phyloP scores from a whole-genome alignment of 2,113 vertebrate genomes.

The Sorex fumeus region DNA sequence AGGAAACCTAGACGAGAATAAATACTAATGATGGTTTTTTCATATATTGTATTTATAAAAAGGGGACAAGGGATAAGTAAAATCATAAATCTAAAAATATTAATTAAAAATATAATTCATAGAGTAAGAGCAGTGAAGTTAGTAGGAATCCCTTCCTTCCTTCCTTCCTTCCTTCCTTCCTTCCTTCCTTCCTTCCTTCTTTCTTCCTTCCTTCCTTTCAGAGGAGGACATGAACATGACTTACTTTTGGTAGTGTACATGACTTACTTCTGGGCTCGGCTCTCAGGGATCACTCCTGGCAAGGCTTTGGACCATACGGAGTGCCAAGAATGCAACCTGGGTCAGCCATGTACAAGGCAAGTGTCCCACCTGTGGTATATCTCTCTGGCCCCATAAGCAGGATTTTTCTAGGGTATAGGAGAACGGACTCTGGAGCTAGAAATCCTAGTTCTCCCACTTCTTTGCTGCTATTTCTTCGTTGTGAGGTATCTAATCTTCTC shows the following conservation, averaged over 20 bases:
- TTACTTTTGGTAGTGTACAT: no score
- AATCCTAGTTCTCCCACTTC: slow-evolving; percentile 15
- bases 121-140: not conserved
- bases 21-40: slow-evolving; percentile 52
- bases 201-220: no score
- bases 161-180: no score
- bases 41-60: not conserved
- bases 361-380: no score
- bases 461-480: not conserved
- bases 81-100: slow-evolving; percentile 49
- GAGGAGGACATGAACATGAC: no score
- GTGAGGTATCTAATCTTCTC: not conserved
- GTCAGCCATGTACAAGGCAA: no score
- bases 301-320: no score
- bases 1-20: slow-evolving; percentile 24
- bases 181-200: no score
- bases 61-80: slow-evolving; percentile 46
- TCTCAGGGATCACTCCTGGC: no score
- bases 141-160: not conserved
- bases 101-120: slow-evolving; percentile 38
- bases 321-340: no score
- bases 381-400: no score
- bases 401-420: not conserved
- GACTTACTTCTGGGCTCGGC: no score
- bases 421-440: not conserved